phyloP scores from a whole-genome alignment of 2,797 vertebrate genomes.

The Australoheros facetus region DNA sequence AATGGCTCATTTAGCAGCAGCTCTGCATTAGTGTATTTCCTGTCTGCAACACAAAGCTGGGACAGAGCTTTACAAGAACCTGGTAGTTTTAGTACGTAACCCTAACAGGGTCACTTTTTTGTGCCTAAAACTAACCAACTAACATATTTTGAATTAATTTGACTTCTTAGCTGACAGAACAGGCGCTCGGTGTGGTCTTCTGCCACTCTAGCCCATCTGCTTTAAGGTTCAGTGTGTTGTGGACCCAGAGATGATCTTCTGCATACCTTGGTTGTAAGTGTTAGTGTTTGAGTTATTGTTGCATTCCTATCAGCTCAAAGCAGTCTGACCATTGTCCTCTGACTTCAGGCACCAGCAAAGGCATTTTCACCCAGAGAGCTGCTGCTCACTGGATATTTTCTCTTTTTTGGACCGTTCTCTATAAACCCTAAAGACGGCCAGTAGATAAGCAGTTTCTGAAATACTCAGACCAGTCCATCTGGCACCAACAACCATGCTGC shows the following conservation, averaged over 20 bases:
- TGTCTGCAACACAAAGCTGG: background rate
- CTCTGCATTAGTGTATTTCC: background rate
- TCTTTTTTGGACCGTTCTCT: background rate
- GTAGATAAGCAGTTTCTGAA: background rate
- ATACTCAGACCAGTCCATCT: too few relatives aligned
- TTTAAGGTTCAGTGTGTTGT: background rate
- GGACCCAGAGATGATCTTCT: background rate
- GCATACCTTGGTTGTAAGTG: background rate
- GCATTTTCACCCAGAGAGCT: background rate
- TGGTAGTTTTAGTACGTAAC: background rate
- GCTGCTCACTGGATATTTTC: background rate
- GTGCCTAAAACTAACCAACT: background rate
- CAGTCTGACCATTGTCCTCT: background rate
- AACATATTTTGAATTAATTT: background rate
- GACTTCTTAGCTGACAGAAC: background rate
- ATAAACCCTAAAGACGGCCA: rapidly evolving
- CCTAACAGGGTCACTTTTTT: background rate
- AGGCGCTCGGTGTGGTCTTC: background rate
- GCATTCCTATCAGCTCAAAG: background rate
- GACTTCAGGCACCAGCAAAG: background rate
- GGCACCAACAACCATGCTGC: background rate
- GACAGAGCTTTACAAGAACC: background rate
- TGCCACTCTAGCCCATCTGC: background rate
- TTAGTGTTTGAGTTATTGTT: background rate
- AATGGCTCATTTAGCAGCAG: background rate